Evolutionary conservation across 2,113 vertebrate genomes (phyloP).

Genomic region (Phyllostomus discolor): DNA sequence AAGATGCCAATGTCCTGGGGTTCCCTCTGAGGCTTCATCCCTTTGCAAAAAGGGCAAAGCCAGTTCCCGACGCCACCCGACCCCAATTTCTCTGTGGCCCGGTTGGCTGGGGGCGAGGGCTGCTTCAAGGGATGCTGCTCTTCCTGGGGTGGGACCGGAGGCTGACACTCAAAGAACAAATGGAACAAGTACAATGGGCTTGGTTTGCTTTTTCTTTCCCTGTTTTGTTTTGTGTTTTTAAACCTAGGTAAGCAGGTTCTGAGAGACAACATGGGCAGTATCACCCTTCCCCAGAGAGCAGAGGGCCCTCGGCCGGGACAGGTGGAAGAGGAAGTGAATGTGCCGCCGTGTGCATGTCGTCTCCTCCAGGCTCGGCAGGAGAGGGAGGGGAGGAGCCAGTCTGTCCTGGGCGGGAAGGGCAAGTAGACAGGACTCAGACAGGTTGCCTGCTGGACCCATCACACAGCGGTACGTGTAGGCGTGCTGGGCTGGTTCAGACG

Average conservation of each 20-base stretch:
- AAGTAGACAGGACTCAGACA: neutral
- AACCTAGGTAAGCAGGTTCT: constrained; percentile 54
- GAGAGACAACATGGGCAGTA: constrained; percentile 11
- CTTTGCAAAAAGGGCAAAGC: neutral
- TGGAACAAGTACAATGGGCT: neutral
- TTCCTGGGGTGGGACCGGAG: neutral
- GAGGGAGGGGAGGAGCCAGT: neutral
- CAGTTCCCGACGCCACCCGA: accelerated
- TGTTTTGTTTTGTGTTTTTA: neutral
- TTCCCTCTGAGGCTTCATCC: neutral
- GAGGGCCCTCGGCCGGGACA: neutral
- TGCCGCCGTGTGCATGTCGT: neutral
- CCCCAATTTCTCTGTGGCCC: neutral
- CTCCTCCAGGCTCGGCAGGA: neutral
- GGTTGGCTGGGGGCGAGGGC: neutral
- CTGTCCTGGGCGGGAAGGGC: neutral
- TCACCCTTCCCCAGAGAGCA: constrained; percentile 44
- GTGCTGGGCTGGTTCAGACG: constrained; percentile 94
- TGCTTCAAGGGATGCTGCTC: neutral
- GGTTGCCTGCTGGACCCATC: constrained; percentile 53
- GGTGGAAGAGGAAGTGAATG: neutral
- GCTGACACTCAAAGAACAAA: neutral
- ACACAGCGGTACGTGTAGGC: constrained; percentile 90
- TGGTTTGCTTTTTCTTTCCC: constrained; percentile 7
- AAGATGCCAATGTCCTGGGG: neutral